Conservation (phyloP, 1,140 invertebrate genomes). For the Drosophila kurseongensis region DNA sequence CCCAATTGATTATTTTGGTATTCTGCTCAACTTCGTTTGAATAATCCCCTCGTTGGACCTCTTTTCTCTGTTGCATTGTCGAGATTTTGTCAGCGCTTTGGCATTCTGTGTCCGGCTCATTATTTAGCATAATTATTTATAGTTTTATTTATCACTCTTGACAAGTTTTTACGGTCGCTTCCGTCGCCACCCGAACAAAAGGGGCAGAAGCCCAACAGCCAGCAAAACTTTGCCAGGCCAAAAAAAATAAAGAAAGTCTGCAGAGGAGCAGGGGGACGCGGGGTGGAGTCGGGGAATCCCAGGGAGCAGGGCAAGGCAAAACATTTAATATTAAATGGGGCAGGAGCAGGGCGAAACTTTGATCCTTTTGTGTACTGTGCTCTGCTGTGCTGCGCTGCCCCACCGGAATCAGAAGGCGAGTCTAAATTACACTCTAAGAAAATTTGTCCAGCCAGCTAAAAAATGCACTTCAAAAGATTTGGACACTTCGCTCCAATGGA, state of each 20-base stretch:
- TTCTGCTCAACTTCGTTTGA: no score
- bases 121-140: conserved; percentile 72
- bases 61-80: conserved; percentile 2
- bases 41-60: no score
- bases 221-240: conserved; percentile 7
- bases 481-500: no score
- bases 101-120: conserved; percentile 28
- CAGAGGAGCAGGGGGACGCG: not conserved
- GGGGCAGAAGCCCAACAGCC: not conserved
- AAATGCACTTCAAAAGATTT: no score
- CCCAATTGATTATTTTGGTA: not conserved
- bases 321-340: conserved; percentile 61
- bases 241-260: conserved; percentile 4
- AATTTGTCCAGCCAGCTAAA: not conserved
- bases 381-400: conserved; percentile 9
- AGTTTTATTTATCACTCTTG: conserved; percentile 57
- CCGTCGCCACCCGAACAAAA: conserved; percentile 7
- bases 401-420: conserved; percentile 8
- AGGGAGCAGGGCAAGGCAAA: conserved; percentile 25
- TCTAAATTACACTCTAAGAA: not conserved
- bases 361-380: conserved; percentile 43
- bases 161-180: conserved; percentile 36
- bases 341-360: conserved; percentile 43
- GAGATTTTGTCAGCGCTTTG: not conserved
- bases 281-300: not conserved